Conservation (phyloP, 2,888 invertebrate genomes). For the Entomobrya proxima region DNA sequence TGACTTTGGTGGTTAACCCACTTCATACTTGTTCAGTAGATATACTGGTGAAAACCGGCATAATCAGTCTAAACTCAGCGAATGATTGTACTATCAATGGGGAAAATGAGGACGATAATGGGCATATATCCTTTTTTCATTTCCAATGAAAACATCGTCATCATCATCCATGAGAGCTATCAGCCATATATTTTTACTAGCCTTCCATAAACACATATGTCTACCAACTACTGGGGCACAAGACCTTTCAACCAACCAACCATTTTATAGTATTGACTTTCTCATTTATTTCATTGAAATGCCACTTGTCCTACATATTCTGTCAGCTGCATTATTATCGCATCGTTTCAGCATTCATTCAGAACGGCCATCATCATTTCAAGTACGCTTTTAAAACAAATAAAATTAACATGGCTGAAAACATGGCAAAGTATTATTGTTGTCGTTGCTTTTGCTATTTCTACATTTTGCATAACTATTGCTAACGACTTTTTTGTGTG, state of each 20-base stretch:
- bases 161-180: too few species aligned
- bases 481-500: neutral
- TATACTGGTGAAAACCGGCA: neutral
- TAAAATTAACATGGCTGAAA: neutral
- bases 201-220: neutral
- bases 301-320: neutral
- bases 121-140: neutral
- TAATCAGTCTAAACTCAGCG: constrained; percentile 16
- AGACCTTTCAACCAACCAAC: neutral
- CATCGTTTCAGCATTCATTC: neutral
- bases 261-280: neutral
- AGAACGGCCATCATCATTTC: neutral
- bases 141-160: constrained; percentile 13
- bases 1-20: constrained; percentile 29
- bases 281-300: neutral
- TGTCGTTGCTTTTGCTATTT: neutral
- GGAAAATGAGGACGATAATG: neutral
- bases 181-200: too few species aligned
- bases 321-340: neutral
- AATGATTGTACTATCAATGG: constrained; percentile 17
- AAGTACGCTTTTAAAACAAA: neutral
- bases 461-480: neutral
- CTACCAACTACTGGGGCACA: neutral
- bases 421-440: neutral
- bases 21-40: neutral